Percentiles rank a stretch among this genome's conserved stretches.
Evolutionary conservation across 2,888 invertebrate species (phyloP).

Genomic region (Uloborus plumipes): DNA sequence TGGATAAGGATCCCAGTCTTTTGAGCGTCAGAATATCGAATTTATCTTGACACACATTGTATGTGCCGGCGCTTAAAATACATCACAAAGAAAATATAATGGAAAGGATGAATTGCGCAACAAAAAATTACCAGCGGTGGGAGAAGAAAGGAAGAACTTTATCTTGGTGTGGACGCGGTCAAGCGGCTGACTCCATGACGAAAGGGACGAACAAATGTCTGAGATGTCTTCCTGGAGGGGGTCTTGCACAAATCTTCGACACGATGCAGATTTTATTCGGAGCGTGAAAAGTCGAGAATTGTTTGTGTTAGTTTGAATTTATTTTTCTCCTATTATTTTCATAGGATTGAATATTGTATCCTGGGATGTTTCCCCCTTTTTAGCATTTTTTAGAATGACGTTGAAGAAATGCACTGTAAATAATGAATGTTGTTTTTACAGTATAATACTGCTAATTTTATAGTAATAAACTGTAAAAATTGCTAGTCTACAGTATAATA

Average conservation of each 20-base stretch:
- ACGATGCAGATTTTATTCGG: no score
- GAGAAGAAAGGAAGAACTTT: constrained; percentile 22
- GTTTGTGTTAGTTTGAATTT: no score
- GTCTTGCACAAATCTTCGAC: not conserved
- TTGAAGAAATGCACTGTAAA: no score
- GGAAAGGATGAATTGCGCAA: not conserved
- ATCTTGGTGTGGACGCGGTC: constrained; percentile 47
- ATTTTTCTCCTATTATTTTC: no score
- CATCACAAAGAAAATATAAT: constrained; percentile 3
- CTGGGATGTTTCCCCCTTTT: no score
- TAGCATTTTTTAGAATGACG: no score
- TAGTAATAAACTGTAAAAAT: no score
- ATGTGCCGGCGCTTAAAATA: not conserved
- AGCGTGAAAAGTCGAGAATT: no score
- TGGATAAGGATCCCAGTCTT: constrained; percentile 49
- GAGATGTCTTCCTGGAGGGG: constrained; percentile 4
- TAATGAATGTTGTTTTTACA: no score
- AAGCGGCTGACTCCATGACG: constrained; percentile 50
- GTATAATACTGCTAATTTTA: no score
- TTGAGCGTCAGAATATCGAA: constrained; percentile 49
- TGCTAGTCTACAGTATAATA: no score
- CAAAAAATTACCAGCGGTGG: not conserved
- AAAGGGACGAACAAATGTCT: constrained; percentile 38
- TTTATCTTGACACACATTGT: constrained; percentile 50
- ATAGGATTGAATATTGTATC: no score